Evolutionary conservation across 2,888 invertebrate species (phyloP), one percentile per base, ranked within the genome.

Genomic region (Plebejus anna): DNA sequence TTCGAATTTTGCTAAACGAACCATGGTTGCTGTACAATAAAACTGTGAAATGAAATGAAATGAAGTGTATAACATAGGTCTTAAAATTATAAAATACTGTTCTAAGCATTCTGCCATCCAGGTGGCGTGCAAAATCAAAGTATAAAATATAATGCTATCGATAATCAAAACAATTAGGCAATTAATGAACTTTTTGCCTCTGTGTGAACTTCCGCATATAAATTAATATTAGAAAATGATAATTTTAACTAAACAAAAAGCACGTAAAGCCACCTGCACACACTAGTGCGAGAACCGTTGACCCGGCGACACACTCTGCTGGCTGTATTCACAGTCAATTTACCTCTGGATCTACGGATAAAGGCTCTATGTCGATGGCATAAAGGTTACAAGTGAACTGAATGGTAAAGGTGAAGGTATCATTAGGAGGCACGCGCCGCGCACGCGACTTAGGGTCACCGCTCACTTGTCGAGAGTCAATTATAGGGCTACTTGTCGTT

Each of bases 401-500:
- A 86, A 89, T 88, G 89, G 90, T 90, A 90, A 47, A 90, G 90
- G 87, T 87, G 87, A 89, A 88, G 89, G 87, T 89, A 89, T 92
- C 92, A 93, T 92, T 90, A 90, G 88, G 83, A 81, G 87, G 90
- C 91, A 90, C 92, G 91, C 89, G 91, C 85, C 80, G 80, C 88
- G 83, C 92, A 91, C 91, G 90, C 91, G 90, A 84, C 88, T 81
- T 80, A 82, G 76, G 78, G 75, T 75, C 81, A 83, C 81, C 82
- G 81, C 82, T 77, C 79, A 80, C 79, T 79, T 75, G 71, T 38
- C 3, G 9, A 28, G 28, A 51, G 13, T 28, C 16, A 28, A 73
- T 42, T 36, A 66, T 13, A 4, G 32, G 28, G 28, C 55, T 55
- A 61, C 61, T 11, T 28, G 22, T 59, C 7, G n/a, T 11, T 61